These are phyloP conservation scores for Tetropium fuscum DNA, from an alignment of 2,888 invertebrate genomes.

Conservation along the genomic window DNA sequence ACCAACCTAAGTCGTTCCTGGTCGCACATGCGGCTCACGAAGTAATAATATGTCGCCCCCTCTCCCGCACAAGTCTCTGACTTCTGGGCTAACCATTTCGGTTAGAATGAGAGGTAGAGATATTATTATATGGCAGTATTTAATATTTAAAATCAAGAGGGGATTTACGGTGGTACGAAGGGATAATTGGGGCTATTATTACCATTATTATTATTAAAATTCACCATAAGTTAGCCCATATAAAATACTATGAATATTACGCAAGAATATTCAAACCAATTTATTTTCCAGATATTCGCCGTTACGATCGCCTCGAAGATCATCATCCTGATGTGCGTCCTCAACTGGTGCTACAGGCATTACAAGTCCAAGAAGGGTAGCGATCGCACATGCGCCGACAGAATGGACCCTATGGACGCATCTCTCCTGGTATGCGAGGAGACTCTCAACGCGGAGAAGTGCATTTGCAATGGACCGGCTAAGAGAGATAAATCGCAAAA, in stretches of 20 bases:
- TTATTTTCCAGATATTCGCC: conserved; percentile 45
- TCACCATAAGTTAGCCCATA: no score
- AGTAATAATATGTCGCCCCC: no score
- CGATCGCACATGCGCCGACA: conserved; percentile 26
- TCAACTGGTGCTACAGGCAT: conserved; percentile 55
- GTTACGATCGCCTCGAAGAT: conserved; percentile 53
- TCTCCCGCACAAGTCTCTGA: no score
- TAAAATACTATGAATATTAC: background rate
- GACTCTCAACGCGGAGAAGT: conserved; percentile 28
- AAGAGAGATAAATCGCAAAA: conserved; percentile 16
- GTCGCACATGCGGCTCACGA: no score
- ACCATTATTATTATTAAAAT: no score
- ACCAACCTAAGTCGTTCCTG: no score
- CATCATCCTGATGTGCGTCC: conserved; percentile 52
- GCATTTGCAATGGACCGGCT: conserved; percentile 33
- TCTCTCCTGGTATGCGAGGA: conserved; percentile 39
- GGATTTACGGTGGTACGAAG: no score
- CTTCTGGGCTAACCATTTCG: no score
- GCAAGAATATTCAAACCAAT: conserved; percentile 1
- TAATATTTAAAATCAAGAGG: no score
- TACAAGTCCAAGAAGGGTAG: conserved; percentile 34
- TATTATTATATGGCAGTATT: no score
- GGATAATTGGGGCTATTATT: no score
- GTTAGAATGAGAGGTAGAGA: no score
- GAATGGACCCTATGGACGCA: conserved; percentile 35